Base-by-base conservation (phyloP, 1,140 invertebrate genomes). In the Aphelenchoides besseyi region DNA sequence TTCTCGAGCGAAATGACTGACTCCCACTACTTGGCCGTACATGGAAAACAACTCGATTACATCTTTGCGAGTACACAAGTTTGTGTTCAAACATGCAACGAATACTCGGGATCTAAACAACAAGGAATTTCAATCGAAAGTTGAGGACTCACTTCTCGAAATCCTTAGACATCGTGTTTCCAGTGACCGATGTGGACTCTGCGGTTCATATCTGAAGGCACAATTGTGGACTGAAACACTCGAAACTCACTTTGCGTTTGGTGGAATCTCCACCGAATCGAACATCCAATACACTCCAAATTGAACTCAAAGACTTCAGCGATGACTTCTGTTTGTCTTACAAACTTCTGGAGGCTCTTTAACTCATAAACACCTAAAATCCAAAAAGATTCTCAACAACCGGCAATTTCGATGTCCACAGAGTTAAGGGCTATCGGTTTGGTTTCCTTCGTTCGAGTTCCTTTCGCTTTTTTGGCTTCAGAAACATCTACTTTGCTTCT, bases 131-230 rank as follows among this genome's bases (percentile, higher is more conserved):
- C 12, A 59, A 59, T 59, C 5, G 23, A 18, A 59, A 8, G 41
- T 23, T 12, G 41, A 59, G 32, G 18, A 33, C 18, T 28, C 18
- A 59, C 55, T 59, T 59, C 12, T 59, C 5, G 5, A 59, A 28
- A 8, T 59, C 55, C 55, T 8, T 59, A 8, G 55, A 59, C 5
- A 5, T 16, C 5, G 55, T 59, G 5, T 59, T 23, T 28, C 5
- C 5, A 33, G 5, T 18, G 12, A 59, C 55, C 5, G 55, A 5
- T 18, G 26, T 23, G 55, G 26, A 59, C 23, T 18, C 18, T 59
- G 55, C 18, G 55, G 55, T 33, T 59, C 5, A 59, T 59, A 59
- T 33, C 55, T 59, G 55, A 59, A 59, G 18, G 12, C 26, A 59
- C 5, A 23, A 48, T 29, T 28, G 5, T 29, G 23, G 5, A 8